These are phyloP conservation scores for Acomys russatus DNA, from an alignment of 2,797 vertebrate species.

Conservation along the genomic window DNA sequence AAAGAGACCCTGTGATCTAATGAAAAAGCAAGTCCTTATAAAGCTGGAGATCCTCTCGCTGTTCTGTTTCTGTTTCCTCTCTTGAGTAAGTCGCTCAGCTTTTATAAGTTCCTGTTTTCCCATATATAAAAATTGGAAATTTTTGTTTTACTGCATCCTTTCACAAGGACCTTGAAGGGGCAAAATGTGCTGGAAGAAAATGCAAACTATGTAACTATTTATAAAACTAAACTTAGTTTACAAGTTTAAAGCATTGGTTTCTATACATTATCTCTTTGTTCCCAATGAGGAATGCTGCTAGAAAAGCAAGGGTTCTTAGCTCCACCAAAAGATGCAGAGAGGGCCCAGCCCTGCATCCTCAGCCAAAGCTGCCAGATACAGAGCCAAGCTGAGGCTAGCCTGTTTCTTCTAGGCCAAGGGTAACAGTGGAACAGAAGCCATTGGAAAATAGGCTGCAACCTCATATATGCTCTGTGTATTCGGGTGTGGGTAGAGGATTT, in stretches of 20 bases:
- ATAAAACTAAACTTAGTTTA: not conserved
- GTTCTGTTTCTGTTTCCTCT: conserved; percentile 27
- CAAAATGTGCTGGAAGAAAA: not conserved
- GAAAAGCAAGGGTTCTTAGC: not conserved
- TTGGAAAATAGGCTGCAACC: rapidly evolving
- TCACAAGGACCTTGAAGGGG: not conserved
- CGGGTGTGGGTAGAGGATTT: rapidly evolving
- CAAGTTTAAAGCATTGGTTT: not conserved
- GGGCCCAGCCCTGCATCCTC: rapidly evolving
- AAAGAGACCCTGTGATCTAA: conserved; percentile 33
- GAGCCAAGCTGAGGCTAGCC: not conserved
- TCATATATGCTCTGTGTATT: not conserved
- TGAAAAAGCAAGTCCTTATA: conserved; percentile 30
- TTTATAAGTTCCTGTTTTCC: conserved; percentile 63
- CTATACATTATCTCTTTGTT: not conserved
- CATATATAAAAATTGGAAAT: conserved; percentile 36
- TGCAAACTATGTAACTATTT: not conserved
- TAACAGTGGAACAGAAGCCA: not conserved
- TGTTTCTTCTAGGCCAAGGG: not conserved
- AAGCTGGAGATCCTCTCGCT: not conserved
- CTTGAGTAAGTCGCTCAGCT: not conserved
- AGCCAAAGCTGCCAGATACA: not conserved
- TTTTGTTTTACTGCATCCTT: conserved; percentile 4
- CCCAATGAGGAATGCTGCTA: not conserved
- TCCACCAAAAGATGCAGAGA: not conserved